Conservation (phyloP, 2,113 vertebrate species). For the Trachemys scripta region DNA sequence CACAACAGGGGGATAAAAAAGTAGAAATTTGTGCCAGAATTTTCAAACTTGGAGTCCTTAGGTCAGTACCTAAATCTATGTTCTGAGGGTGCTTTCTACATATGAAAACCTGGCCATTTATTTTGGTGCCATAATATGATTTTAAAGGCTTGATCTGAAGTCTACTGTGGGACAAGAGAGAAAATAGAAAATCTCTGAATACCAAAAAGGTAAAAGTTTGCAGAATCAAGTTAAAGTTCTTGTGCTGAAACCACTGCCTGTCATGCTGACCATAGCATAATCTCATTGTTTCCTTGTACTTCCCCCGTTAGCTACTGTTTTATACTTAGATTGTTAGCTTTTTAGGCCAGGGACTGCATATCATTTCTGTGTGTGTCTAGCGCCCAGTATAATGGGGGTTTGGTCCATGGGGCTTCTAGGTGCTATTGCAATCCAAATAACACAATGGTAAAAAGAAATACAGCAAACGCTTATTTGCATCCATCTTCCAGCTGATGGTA, state of each 20-base stretch:
- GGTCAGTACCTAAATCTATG: rapidly evolving
- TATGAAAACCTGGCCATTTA: not conserved
- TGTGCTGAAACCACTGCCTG: not conserved
- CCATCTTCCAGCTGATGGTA: not conserved
- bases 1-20: not conserved
- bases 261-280: rapidly evolving
- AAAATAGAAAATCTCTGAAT: not conserved
- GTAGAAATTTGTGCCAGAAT: not conserved
- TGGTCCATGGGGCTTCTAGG: rapidly evolving
- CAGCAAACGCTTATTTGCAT: not conserved
- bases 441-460: not conserved
- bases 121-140: not conserved
- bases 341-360: not conserved
- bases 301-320: not conserved
- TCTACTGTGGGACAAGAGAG: rapidly evolving
- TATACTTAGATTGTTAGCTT: not conserved
- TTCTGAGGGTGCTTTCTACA: not conserved
- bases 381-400: not conserved
- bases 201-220: not conserved
- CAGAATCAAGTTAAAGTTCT: not conserved
- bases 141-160: not conserved
- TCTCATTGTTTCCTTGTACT: rapidly evolving
- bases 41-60: not conserved
- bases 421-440: not conserved
- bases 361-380: not conserved